Percentiles rank a stretch among this genome's conserved stretches.
phyloP scores from a whole-genome alignment of 2,888 invertebrate genomes.

The Agrochola litura region DNA sequence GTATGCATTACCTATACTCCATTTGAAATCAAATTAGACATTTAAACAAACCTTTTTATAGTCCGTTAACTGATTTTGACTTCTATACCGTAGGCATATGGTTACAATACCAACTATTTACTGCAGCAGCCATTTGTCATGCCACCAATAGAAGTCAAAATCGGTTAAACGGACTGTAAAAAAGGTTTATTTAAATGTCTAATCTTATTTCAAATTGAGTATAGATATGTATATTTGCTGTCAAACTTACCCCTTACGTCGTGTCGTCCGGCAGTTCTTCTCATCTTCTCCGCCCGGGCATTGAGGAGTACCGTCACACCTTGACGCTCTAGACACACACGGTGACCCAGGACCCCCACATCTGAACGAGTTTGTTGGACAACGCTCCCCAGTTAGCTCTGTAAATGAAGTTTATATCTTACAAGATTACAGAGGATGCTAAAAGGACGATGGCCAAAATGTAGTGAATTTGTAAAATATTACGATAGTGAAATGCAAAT shows the following conservation, averaged over 20 bases:
- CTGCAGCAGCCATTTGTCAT: too few relatives aligned
- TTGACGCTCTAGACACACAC: conserved; percentile 94
- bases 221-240: neutral
- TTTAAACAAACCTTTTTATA: too few relatives aligned
- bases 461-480: neutral
- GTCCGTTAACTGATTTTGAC: too few relatives aligned
- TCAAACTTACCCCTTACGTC: conserved; percentile 86
- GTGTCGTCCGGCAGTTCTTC: conserved; percentile 91
- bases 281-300: conserved; percentile 95
- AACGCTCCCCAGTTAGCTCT: conserved; percentile 88
- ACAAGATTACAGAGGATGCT: neutral
- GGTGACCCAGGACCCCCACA: conserved; percentile 92
- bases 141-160: too few relatives aligned
- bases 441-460: conserved; percentile 1
- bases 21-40: too few relatives aligned
- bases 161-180: too few relatives aligned
- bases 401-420: conserved; percentile 44
- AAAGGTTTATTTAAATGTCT: too few relatives aligned
- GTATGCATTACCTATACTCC: neutral
- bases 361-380: conserved; percentile 93
- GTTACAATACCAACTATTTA: too few relatives aligned
- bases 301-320: conserved; percentile 95
- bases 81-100: too few relatives aligned
- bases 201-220: too few relatives aligned
- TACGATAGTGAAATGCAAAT: neutral